These are phyloP conservation scores for Agrotis clavis DNA, from an alignment of 2,888 invertebrate genomes.

Conservation along the genomic window DNA sequence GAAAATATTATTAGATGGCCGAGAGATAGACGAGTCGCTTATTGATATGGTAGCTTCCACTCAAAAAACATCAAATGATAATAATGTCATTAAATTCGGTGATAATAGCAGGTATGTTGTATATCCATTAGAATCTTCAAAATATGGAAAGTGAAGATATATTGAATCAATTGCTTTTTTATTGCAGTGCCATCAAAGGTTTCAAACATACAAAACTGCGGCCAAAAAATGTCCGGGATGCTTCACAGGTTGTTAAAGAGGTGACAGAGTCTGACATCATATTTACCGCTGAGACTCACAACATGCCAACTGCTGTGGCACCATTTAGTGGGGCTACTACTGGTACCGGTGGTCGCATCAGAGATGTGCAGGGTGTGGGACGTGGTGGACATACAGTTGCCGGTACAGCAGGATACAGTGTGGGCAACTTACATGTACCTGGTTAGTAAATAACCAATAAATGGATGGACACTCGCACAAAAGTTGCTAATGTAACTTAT, in stretches of 20 bases:
- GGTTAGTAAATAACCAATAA: conserved; percentile 86
- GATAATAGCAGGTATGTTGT: conserved; percentile 97
- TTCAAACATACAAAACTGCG: conserved; percentile 93
- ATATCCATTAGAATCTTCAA: not conserved
- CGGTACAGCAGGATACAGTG: conserved; percentile 98
- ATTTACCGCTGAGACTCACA: conserved; percentile 99
- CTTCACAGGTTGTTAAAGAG: conserved; percentile 92
- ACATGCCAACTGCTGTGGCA: conserved; percentile 99
- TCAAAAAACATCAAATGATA: conserved; percentile 95
- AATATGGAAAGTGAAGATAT: not conserved
- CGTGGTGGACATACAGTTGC: conserved; percentile 98
- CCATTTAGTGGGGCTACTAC: conserved; percentile 99
- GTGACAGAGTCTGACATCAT: conserved; percentile 95
- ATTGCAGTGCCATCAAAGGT: conserved; percentile 95
- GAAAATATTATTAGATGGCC: conserved; percentile 95
- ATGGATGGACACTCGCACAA: conserved; percentile 1
- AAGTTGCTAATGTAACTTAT: not conserved
- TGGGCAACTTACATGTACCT: conserved; percentile 97
- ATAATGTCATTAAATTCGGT: conserved; percentile 99
- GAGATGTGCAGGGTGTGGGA: conserved; percentile 99
- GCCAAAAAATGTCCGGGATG: conserved; percentile 91
- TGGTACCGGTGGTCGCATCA: conserved; percentile 98
- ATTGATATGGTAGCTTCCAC: conserved; percentile 98
- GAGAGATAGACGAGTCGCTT: conserved; percentile 94
- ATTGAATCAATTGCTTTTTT: not conserved